Base-by-base conservation (phyloP, 2,113 vertebrate genomes). In the Abramis brama region DNA sequence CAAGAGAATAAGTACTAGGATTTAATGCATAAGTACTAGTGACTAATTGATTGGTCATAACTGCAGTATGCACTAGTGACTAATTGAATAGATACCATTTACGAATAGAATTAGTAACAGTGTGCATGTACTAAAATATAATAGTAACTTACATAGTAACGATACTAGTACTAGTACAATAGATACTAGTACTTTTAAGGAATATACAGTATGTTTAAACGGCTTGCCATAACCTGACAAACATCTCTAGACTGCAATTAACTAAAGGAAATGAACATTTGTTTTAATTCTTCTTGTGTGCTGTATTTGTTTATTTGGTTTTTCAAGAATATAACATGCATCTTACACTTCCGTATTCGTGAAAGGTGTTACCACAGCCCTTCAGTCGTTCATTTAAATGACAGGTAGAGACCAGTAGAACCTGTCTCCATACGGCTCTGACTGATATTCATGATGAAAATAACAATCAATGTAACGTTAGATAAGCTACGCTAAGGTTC, bases 331-430 rank as follows among this genome's bases (percentile, higher is more conserved):
- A 52, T 25, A 17, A 43, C 17, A 83, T 6, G 12, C 47, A 73
- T 0, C 2, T 82, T 5, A 43, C 50, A 83, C 82, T 73, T 83
- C 82, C 82, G 82, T 19, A 43, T 73, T 59, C 82, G 68, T 83
- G 33, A 83, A 83, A 36, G 30, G 21, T 73, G 66, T 82, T 33
- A 71, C 10, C 11, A 1, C 4, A 11, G 21, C 1, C 21, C 23
- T 36, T 57, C 33, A 59, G n/a, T 73, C 81, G 2, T 55, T 55
- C 6, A 43, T 59, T 73, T 10, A 73, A 10, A 83, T 83, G 50
- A 36, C 11, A 59, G 13, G 64, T 59, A 73, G 27, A n/a, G 68
- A 83, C 82, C 68, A 68, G 82, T 2, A 73, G 13, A 73, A 43
- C 82, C 68, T 3, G 82, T 45, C 47, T 39, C 50, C 15, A 2